These are phyloP conservation scores for Portunus trituberculatus DNA, from an alignment of 1,140 invertebrate species.

Conservation along the genomic window DNA sequence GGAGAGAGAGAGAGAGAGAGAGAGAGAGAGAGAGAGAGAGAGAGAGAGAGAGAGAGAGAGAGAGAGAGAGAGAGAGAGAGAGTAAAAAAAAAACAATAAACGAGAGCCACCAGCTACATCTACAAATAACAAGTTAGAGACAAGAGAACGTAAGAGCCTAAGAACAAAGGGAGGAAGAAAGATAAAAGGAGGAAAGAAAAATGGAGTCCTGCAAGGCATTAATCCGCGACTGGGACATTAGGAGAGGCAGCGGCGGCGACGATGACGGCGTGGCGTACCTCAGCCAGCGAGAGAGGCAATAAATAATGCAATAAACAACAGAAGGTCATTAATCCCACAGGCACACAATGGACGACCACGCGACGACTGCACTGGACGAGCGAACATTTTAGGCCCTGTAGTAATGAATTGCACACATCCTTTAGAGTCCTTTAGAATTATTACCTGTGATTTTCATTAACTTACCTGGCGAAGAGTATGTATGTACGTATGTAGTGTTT, in stretches of 20 bases:
- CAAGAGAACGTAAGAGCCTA: too few species aligned
- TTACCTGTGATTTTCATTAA: background rate
- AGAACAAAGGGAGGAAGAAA: too few species aligned
- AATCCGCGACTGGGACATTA: background rate
- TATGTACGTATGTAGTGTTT: too few species aligned
- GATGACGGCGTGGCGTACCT: background rate
- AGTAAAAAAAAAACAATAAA: too few species aligned
- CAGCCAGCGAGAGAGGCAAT: background rate
- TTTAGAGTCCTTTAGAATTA: background rate
- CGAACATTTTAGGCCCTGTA: background rate
- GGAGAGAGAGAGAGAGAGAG: too few species aligned
- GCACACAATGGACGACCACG: background rate
- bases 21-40: too few species aligned
- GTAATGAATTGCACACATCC: background rate
- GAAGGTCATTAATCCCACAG: background rate
- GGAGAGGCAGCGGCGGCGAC: background rate
- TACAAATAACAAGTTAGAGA: too few species aligned
- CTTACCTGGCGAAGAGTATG: background rate
- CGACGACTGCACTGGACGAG: background rate
- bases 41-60: too few species aligned
- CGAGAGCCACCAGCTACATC: too few species aligned
- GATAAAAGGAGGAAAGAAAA: background rate
- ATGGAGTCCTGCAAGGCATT: background rate
- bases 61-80: too few species aligned
- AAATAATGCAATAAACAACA: conserved; percentile 15